Evolutionary conservation across 2,888 invertebrate species (phyloP), one percentile per base, ranked within the genome.

Genomic region (Hanleya hanleyi): DNA sequence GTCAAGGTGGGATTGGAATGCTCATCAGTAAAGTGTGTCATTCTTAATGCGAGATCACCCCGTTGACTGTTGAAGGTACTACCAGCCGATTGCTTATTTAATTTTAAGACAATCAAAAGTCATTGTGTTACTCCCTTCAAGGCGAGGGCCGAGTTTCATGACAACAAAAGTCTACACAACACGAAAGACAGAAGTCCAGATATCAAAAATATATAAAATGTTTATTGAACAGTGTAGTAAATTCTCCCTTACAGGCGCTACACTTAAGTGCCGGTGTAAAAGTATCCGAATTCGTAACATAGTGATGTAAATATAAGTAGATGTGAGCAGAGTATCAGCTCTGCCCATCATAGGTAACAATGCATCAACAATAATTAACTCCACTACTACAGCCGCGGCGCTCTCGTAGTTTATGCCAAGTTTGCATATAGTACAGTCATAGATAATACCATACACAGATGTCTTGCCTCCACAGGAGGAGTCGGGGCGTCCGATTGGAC

Each of bases 201-300:
- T 47, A 47, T 57, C 57, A 57, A 57, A 57, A 57, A 57, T 57
- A 57, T 57, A 57, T 57, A 57, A 57, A 57, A 57, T 57, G 57
- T 57, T 57, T 57, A 57, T 57, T 57, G 57, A 57, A 57, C 57
- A 57, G 57, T 57, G 57, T 57, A 57, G 57, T 57, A 57, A 47
- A 47, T 22, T 57, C 57, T 57, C 57, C 57, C 15, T 57, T 57
- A 57, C 57, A 57, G 57, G 57, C 26, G 57, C 57, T 57, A 57
- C 57, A 57, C 57, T 57, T 57, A 57, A 57, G 57, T 57, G 57
- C 57, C 57, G 57, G 57, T 57, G 57, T 57, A 57, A 57, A 57
- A 57, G 57, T 57, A 57, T 57, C 57, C 57, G 57, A 57, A 57
- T 57, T 32, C 57, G 22, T 57, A 57, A 57, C 57, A 57, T 57